phyloP scores from a whole-genome alignment of 2,797 vertebrate species.

The Scleropages formosus region DNA sequence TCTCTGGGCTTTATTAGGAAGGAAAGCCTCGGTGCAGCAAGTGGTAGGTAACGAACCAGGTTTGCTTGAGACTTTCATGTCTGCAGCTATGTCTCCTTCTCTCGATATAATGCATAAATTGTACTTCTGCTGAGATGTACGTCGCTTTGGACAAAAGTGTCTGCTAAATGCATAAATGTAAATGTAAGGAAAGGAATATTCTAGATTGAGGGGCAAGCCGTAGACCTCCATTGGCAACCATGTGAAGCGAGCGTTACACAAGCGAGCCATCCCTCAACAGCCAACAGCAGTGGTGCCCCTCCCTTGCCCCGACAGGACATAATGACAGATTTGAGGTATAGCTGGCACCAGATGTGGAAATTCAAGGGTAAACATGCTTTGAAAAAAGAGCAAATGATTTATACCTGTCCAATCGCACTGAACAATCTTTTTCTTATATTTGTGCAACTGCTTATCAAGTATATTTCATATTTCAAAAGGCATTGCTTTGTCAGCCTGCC shows the following conservation, averaged over 20 bases:
- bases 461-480: background rate
- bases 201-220: constrained; percentile 38
- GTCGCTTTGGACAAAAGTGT: too few species aligned
- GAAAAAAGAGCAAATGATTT: background rate
- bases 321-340: background rate
- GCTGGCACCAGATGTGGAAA: background rate
- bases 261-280: constrained; percentile 29
- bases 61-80: too few species aligned
- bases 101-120: too few species aligned
- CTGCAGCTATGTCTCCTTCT: too few species aligned
- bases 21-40: too few species aligned
- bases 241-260: constrained; percentile 51
- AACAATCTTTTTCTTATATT: background rate
- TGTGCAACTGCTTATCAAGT: background rate
- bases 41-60: too few species aligned
- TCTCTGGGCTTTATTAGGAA: constrained; percentile 39
- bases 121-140: too few species aligned
- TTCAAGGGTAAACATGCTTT: background rate
- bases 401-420: background rate
- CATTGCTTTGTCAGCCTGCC: background rate
- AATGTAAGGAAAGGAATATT: constrained; percentile 45
- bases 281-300: constrained; percentile 45
- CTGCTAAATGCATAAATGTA: too few species aligned
- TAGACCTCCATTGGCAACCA: constrained; percentile 50
- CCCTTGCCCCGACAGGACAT: background rate